A percentile compares a stretch with the other conserved stretches of the same genome.
phyloP scores from a whole-genome alignment of 1,140 invertebrate species.

The Holcopasites calliopsidis region DNA sequence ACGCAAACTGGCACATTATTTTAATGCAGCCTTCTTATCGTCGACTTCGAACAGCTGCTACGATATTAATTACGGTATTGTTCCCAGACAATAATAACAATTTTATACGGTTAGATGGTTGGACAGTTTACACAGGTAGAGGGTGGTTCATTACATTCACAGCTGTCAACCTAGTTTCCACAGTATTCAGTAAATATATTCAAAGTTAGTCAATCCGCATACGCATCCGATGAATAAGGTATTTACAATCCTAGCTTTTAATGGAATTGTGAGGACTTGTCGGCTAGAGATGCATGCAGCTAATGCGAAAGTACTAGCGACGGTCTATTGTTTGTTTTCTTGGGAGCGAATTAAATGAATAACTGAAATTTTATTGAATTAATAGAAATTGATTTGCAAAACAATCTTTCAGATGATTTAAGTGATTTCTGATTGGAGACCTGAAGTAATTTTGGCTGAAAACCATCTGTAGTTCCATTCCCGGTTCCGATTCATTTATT shows the following conservation, averaged over 20 bases:
- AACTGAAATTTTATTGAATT: background rate
- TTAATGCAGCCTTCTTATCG: too few relatives aligned
- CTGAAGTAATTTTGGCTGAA: background rate
- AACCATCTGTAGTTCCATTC: too few relatives aligned
- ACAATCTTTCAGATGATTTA: background rate
- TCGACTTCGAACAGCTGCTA: slow-evolving; percentile 21
- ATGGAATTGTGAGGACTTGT: slow-evolving; percentile 51
- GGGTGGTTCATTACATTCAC: slow-evolving; percentile 49
- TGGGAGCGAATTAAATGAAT: background rate
- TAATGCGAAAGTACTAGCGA: background rate
- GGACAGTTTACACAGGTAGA: slow-evolving; percentile 50
- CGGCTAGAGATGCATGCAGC: slow-evolving; percentile 10
- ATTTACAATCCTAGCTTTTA: slow-evolving; percentile 43
- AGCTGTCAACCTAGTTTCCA: slow-evolving; percentile 51
- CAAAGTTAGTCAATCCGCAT: slow-evolving; percentile 55
- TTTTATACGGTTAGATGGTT: slow-evolving; percentile 60
- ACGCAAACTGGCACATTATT: too few relatives aligned
- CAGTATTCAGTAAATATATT: slow-evolving; percentile 49
- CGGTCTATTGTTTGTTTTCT: slow-evolving; percentile 3
- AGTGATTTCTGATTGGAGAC: background rate
- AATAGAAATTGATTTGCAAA: background rate
- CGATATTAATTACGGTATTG: slow-evolving; percentile 25
- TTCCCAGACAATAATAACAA: slow-evolving; percentile 57
- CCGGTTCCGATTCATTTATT: too few relatives aligned
- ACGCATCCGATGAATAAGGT: slow-evolving; percentile 20